These are phyloP conservation scores for Chironomus tepperi DNA, from an alignment of 1,140 invertebrate species.

Conservation along the genomic window DNA sequence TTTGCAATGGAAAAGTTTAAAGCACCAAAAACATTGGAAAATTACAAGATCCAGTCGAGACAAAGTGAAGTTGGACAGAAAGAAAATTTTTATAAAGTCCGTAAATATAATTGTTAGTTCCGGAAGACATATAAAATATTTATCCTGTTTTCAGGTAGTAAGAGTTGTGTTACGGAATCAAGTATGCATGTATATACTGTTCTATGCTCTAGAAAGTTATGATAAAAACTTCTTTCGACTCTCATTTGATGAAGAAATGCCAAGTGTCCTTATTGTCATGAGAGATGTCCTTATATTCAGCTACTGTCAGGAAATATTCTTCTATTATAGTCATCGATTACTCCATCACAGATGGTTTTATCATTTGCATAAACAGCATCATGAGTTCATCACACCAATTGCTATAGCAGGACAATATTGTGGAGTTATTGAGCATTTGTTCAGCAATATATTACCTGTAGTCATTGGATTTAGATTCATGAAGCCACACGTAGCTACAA, in stretches of 20 bases:
- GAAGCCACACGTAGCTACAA: slow-evolving; percentile 67
- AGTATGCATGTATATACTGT: too few species aligned
- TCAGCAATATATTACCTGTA: slow-evolving; percentile 75
- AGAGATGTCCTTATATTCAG: slow-evolving; percentile 63
- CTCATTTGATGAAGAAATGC: slow-evolving; percentile 51
- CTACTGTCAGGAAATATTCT: slow-evolving; percentile 69
- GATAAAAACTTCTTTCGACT: background rate
- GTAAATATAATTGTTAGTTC: too few species aligned
- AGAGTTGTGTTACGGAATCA: too few species aligned
- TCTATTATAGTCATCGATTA: slow-evolving; percentile 80
- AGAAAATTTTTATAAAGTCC: too few species aligned
- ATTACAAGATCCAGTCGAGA: too few species aligned
- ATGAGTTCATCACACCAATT: slow-evolving; percentile 74
- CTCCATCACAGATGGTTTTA: slow-evolving; percentile 66
- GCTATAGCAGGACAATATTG: slow-evolving; percentile 75
- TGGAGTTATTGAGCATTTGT: slow-evolving; percentile 75
- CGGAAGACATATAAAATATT: too few species aligned
- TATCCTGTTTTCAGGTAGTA: too few species aligned
- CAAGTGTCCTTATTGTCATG: slow-evolving; percentile 67
- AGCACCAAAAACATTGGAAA: too few species aligned
- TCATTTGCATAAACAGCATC: slow-evolving; percentile 75
- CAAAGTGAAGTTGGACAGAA: too few species aligned
- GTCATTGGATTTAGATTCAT: slow-evolving; percentile 65
- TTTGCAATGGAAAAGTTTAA: too few species aligned
- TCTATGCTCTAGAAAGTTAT: too few species aligned